Base-by-base conservation (phyloP, 2,113 vertebrate species). In the Garra rufa region DNA sequence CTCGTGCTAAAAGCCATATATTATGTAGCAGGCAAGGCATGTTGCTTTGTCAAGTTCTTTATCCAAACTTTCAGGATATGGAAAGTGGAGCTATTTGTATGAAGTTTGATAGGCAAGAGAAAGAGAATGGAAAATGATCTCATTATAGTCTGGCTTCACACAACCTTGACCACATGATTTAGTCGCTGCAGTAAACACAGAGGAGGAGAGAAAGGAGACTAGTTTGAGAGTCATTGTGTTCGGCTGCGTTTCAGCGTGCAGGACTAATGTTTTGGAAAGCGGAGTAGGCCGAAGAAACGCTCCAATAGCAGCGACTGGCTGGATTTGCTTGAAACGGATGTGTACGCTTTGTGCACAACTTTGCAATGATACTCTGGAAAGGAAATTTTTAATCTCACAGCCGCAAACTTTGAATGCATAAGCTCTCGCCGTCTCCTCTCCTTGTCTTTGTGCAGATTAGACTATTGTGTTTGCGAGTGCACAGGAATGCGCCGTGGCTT, bases 181-280 rank as follows among this genome's bases (percentile, higher is more conserved):
- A 90, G 91, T 89, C 87, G 88, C 88, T 83, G 91, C 92, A 89
- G 92, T 90, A 91, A 88, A 85, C 85, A 79, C 77, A 82, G 85
- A 50, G 65, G 84, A 83, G 73, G 67, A 82, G 76, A 79, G 84
- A 85, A 70, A 83, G 87, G 83, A 88, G 88, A 89, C 83, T 83
- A 82, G 82, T 84, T 91, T 90, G 90, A 85, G 84, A 91, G 87
- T 93, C 90, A 89, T 92, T 94, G 91, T 93, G 91, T 94, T 93
- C 91, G 90, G 89, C 90, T 91, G 88, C 90, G 92, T 93, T 93
- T 92, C 88, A 92, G 91, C 92, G 93, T 92, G 91, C 92, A 93
- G 91, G 92, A 93, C 92, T 92, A 93, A 94, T 93, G 93, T 91
- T 89, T 94, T 94, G 93, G 93, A 95, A 93, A 93, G 92, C 89